phyloP scores from a whole-genome alignment of 2,888 invertebrate species.

The Maniola hyperantus region DNA sequence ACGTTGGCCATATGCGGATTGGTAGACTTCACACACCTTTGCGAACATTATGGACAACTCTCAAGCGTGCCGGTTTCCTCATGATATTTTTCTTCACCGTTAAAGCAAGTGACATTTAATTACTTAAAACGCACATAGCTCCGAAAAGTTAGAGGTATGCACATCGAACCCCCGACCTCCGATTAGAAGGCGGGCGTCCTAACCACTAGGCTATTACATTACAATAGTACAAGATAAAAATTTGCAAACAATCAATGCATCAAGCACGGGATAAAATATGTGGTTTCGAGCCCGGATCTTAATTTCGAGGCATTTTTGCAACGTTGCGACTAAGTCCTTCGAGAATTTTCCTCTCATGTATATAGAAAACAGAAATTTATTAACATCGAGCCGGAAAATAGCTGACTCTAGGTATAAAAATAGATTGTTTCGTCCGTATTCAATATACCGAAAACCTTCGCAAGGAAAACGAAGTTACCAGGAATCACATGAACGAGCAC shows the following conservation, averaged over 20 bases:
- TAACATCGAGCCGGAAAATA: conserved; percentile 12
- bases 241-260: not conserved
- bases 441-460: conserved; percentile 19
- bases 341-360: conserved; percentile 7
- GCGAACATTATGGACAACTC: no score
- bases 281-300: not conserved
- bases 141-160: no score
- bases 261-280: not conserved
- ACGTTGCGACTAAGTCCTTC: not conserved
- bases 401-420: conserved; percentile 23
- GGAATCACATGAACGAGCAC: conserved; percentile 18
- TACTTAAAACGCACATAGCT: no score
- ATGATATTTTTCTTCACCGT: no score
- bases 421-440: conserved; percentile 24
- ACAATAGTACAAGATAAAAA: no score
- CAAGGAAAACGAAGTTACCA: conserved; percentile 21
- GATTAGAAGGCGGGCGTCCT: no score
- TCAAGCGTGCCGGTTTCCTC: no score
- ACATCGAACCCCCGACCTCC: no score
- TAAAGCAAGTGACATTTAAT: no score
- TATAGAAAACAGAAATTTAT: conserved; percentile 16
- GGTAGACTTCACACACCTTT: no score
- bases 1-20: no score
- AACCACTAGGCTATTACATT: no score
- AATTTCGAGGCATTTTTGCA: not conserved